phyloP scores from a whole-genome alignment of 2,888 invertebrate genomes.

The Heliconius erato region DNA sequence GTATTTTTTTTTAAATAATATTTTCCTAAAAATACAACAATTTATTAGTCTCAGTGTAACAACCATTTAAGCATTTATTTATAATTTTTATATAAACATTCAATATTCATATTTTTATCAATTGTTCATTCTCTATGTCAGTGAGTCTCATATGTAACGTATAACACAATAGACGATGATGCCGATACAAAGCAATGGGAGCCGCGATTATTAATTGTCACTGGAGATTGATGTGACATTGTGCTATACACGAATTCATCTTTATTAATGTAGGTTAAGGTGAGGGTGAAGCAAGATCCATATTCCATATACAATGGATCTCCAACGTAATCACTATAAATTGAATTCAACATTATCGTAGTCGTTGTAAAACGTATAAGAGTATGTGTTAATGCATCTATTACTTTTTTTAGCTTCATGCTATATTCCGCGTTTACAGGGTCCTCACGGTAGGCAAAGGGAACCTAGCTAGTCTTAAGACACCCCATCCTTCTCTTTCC shows the following conservation, averaged over 20 bases:
- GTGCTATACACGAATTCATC: slow-evolving; percentile 60
- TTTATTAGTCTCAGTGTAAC: no score
- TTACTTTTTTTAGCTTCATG: background rate
- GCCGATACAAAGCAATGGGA: slow-evolving; percentile 73
- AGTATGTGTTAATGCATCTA: background rate
- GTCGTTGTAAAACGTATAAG: background rate
- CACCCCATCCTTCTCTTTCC: background rate
- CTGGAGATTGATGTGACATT: slow-evolving; percentile 78
- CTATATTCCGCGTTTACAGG: background rate
- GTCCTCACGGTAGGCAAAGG: background rate
- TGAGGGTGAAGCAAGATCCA: slow-evolving; percentile 53
- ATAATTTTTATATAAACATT: no score
- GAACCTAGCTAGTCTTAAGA: background rate
- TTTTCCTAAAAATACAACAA: no score
- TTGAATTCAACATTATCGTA: slow-evolving; percentile 14
- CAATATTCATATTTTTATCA: background rate
- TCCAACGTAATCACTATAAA: slow-evolving; percentile 39
- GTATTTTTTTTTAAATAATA: no score
- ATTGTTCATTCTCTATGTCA: slow-evolving; percentile 21
- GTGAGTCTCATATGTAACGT: slow-evolving; percentile 64
- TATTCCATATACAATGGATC: slow-evolving; percentile 49
- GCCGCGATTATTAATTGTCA: slow-evolving; percentile 72
- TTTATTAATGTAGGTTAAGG: slow-evolving; percentile 74
- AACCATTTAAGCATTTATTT: no score
- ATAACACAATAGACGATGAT: slow-evolving; percentile 77